Evolutionary conservation across 2,113 vertebrate species (phyloP), one percentile per base, ranked within the genome.

Genomic region (Beaufortia kweichowensis): DNA sequence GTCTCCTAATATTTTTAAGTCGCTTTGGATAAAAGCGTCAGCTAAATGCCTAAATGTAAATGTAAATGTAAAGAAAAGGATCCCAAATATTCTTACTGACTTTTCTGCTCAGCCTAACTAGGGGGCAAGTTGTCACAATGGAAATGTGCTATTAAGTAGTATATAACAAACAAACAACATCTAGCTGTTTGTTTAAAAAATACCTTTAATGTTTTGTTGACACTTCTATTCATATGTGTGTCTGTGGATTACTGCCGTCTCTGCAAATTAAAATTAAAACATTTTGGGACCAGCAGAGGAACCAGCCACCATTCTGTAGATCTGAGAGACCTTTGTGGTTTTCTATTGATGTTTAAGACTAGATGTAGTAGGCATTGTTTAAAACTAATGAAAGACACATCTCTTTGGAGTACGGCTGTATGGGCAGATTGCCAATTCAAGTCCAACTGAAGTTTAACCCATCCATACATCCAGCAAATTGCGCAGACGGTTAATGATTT

Each of bases 381-480:
- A 66, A 57, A 73, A 81, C 55, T 55, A 9, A 70, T 24, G 50
- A 55, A 17, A 60, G 53, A 67, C 43, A 76, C 53, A 53, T 76
- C 43, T 68, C 56, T 74, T 56, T 61, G 68, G 61, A 72, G 64
- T 53, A 35, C 67, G 31, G 62, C 33, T 26, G 48, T 66, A 71
- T 65, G 66, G 71, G 65, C 68, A 70, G 6, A 53, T 46, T 19
- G 71, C 65, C 76, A 82, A 57, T 24, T 73, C 65, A 19, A 61
- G 60, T 63, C 72, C n/a, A 68, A 39, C 61, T 35, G 10, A 9
- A 28, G 15, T 24, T 77, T 77, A 72, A 69, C 39, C 39, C 68
- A 50, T 53, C 56, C 29, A 21, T 29, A 57, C 66, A 81, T 59
- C 50, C 59, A 39, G 67, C 57, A n/a, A 50, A 23, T 77, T 6